Conservation (phyloP, 2,888 invertebrate species). For the Drosophila pseudotakahashii region DNA sequence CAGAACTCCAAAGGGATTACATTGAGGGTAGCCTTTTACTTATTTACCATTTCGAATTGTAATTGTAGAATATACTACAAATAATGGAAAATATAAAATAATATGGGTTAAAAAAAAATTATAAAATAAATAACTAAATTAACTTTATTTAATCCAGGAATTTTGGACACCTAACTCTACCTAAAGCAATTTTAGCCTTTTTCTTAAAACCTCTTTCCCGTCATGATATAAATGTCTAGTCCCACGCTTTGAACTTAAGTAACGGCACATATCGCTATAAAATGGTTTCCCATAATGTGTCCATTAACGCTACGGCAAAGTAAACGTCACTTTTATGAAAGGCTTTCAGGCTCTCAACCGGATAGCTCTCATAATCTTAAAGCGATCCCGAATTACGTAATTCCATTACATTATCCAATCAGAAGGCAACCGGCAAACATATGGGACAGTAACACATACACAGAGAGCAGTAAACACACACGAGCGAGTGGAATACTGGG, state of each 20-base stretch:
- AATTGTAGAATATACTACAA: not conserved
- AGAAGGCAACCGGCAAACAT: conserved; percentile 38
- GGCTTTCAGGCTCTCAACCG: conserved; percentile 9
- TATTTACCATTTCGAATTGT: too few species aligned
- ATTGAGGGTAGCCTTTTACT: too few species aligned
- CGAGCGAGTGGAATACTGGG: conserved; percentile 5
- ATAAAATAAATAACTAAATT: too few species aligned
- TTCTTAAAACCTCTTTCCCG: too few species aligned
- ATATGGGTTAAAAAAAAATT: too few species aligned
- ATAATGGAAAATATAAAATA: too few species aligned
- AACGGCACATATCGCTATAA: not conserved
- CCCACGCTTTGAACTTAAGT: not conserved
- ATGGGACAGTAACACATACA: conserved; percentile 17
- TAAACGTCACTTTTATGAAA: conserved; percentile 19
- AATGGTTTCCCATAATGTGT: not conserved
- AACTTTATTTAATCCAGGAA: too few species aligned
- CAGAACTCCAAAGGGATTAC: not conserved
- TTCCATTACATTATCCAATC: conserved; percentile 49
- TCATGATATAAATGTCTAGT: too few species aligned
- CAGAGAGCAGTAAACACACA: conserved; percentile 1
- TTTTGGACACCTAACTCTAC: too few species aligned
- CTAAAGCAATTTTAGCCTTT: too few species aligned
- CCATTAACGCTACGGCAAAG: conserved; percentile 11
- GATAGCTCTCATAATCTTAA: conserved; percentile 31
- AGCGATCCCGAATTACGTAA: conserved; percentile 47